Conservation (phyloP, 2,797 vertebrate species). For the Mallotus villosus region DNA sequence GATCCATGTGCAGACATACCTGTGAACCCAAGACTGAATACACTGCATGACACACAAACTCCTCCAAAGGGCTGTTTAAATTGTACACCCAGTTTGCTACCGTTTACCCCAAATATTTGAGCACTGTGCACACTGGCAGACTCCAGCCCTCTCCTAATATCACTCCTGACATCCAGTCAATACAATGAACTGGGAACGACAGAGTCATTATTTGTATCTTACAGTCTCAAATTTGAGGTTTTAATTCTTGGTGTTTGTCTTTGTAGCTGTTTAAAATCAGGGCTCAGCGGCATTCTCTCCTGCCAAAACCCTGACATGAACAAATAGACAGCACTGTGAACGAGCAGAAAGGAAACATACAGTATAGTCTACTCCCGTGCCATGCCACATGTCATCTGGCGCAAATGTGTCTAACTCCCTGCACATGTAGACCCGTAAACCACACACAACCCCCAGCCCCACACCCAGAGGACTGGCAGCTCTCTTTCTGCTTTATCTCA, state of each 20-base stretch:
- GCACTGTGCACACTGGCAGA: conserved; percentile 26
- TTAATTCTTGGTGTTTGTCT: conserved; percentile 24
- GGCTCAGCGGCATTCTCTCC: conserved; percentile 25
- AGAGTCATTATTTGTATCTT: conserved; percentile 34
- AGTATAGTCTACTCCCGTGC: conserved; percentile 21
- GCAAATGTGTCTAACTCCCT: conserved; percentile 21
- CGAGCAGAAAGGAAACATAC: conserved; percentile 10
- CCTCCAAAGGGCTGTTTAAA: background rate
- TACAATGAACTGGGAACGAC: conserved; percentile 36
- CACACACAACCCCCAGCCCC: no score
- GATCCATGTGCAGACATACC: conserved; percentile 33
- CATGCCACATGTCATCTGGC: conserved; percentile 29
- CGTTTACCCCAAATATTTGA: conserved; percentile 35
- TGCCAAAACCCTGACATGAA: conserved; percentile 49
- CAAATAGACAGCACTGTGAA: conserved; percentile 47
- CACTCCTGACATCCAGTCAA: conserved; percentile 29
- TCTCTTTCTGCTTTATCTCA: no score
- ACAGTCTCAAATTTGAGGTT: conserved; percentile 43
- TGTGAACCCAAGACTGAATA: conserved; percentile 6
- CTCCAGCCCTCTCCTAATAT: conserved; percentile 18
- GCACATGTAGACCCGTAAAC: background rate
- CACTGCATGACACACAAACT: background rate
- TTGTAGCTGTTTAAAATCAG: conserved; percentile 31
- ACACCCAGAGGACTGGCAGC: no score
- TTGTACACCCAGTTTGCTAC: conserved; percentile 26